A percentile compares a stretch with the other conserved stretches of the same genome.
Evolutionary conservation across 2,797 vertebrate genomes (phyloP).

Genomic region (Ataeniobius toweri): DNA sequence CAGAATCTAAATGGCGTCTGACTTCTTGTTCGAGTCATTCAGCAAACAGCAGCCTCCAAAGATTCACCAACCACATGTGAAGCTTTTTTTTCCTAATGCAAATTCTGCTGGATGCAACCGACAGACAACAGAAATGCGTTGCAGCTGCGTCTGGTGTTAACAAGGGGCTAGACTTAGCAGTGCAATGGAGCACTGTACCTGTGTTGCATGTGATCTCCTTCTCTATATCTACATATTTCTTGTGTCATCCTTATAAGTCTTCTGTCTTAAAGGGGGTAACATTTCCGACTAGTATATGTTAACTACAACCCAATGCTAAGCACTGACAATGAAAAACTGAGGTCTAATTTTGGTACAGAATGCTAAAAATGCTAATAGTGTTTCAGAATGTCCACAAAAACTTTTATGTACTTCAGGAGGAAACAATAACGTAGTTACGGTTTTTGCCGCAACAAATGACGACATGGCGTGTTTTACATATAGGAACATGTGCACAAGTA

Average conservation of each 20-base stretch:
- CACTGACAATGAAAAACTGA: background rate
- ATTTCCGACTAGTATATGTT: background rate
- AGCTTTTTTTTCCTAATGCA: background rate
- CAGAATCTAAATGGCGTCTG: background rate
- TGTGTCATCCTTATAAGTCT: constrained; percentile 2
- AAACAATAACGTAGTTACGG: too few species aligned
- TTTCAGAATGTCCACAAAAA: background rate
- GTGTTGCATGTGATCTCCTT: constrained; percentile 18
- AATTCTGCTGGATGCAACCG: background rate
- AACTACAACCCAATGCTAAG: background rate
- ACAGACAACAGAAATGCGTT: background rate
- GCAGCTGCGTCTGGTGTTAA: constrained; percentile 19
- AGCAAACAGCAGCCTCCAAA: background rate
- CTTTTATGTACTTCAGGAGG: background rate
- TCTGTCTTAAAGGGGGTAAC: background rate
- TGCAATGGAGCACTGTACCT: constrained; percentile 1
- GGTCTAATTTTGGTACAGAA: background rate
- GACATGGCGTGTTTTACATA: background rate
- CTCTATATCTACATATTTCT: constrained; percentile 6
- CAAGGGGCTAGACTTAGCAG: constrained; percentile 14
- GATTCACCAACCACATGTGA: background rate
- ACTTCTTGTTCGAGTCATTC: background rate
- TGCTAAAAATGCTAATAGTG: background rate
- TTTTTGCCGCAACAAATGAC: background rate
- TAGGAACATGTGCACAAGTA: background rate